Evolutionary conservation across 2,888 invertebrate species (phyloP).

Genomic region (Helobdella robusta): DNA sequence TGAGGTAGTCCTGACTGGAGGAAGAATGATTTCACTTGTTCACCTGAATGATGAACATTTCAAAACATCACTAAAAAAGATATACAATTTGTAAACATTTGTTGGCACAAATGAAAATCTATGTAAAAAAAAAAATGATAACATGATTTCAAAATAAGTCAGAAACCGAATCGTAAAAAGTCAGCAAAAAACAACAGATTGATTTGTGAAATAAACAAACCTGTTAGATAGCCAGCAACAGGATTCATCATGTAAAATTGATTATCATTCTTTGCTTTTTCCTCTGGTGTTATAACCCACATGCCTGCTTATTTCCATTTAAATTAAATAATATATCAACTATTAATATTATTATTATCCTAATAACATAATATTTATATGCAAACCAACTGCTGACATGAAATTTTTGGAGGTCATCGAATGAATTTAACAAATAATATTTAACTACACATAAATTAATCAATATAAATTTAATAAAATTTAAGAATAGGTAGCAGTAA

Average conservation of each 20-base stretch:
- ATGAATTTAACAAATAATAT: too few relatives aligned
- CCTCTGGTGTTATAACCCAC: constrained; percentile 77
- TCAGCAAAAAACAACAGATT: neutral
- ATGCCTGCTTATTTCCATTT: constrained; percentile 59
- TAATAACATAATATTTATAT: too few relatives aligned
- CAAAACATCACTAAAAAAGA: neutral
- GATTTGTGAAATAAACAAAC: constrained; percentile 36
- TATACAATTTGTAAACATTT: neutral
- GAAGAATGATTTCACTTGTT: constrained; percentile 48
- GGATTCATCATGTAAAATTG: constrained; percentile 83
- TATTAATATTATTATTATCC: too few relatives aligned
- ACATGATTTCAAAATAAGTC: neutral
- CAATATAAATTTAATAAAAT: too few relatives aligned
- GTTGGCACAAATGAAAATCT: neutral
- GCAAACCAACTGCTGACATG: too few relatives aligned
- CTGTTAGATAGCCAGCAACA: constrained; percentile 74
- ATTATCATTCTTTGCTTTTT: constrained; percentile 75
- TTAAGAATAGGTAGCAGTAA: too few relatives aligned
- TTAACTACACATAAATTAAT: too few relatives aligned
- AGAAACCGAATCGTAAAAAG: neutral
- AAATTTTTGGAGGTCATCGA: too few relatives aligned
- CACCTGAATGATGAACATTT: constrained; percentile 38
- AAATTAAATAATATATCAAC: neutral
- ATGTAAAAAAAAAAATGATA: neutral
- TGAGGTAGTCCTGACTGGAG: constrained; percentile 48